These are phyloP conservation scores for Sporophila hypoxantha DNA, from an alignment of 2,113 vertebrate species.

Conservation along the genomic window DNA sequence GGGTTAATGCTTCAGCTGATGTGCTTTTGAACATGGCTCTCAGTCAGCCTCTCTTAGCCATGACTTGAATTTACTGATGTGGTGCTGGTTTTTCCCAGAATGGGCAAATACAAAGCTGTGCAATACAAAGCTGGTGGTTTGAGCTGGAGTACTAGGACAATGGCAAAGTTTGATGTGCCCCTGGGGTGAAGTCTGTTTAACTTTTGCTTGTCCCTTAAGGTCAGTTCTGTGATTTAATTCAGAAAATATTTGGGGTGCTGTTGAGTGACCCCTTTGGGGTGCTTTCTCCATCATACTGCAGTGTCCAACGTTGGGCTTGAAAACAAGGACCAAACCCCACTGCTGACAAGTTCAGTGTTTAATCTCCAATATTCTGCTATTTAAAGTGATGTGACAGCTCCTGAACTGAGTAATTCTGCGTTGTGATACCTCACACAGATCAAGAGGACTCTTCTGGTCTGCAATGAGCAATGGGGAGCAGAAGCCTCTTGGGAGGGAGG, in stretches of 20 bases:
- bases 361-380: neutral
- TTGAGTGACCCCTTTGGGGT: neutral
- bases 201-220: neutral
- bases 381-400: neutral
- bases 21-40: neutral
- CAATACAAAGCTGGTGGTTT: neutral
- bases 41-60: neutral
- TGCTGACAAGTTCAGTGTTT: neutral
- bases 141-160: neutral
- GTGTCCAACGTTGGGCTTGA: neutral
- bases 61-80: neutral
- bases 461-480: neutral
- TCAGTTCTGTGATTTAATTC: neutral
- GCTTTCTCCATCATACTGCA: neutral
- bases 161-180: neutral
- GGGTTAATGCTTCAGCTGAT: neutral
- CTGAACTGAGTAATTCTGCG: neutral
- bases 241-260: neutral
- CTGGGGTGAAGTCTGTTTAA: neutral
- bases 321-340: neutral
- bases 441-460: neutral
- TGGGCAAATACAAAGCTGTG: neutral
- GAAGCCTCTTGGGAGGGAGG: neutral
- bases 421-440: neutral
- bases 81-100: neutral